phyloP scores from a whole-genome alignment of 2,113 vertebrate species.

The Rhinolophus ferrumequinum region DNA sequence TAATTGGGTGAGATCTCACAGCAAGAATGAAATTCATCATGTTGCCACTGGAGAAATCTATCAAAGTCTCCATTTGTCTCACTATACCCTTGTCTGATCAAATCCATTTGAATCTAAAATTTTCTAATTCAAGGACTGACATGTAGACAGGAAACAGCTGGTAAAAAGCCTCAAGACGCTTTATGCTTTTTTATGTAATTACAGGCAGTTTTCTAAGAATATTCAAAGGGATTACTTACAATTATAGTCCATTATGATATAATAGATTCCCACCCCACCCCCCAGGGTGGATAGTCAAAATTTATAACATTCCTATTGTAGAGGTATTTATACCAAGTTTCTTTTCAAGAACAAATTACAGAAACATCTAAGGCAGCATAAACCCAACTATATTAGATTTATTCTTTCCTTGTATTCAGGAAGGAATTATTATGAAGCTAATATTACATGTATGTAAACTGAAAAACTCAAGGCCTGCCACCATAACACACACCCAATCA shows the following conservation, averaged over 20 bases:
- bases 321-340: slow-evolving; percentile 20
- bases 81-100: slow-evolving; percentile 48
- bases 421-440: slow-evolving; percentile 15
- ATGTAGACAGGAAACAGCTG: slow-evolving; percentile 77
- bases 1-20: slow-evolving; percentile 50
- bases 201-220: slow-evolving; percentile 59
- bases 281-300: slow-evolving; percentile 12
- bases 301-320: slow-evolving; percentile 30
- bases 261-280: neutral
- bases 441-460: neutral
- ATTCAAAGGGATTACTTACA: slow-evolving; percentile 74
- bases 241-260: slow-evolving; percentile 49
- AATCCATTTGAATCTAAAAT: slow-evolving; percentile 75
- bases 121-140: slow-evolving; percentile 69
- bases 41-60: slow-evolving; percentile 57
- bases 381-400: neutral
- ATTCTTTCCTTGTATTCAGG: neutral
- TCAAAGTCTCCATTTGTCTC: slow-evolving; percentile 70
- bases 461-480: neutral
- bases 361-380: neutral
- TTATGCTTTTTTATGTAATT: slow-evolving; percentile 71
- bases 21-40: slow-evolving; percentile 45
- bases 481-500: neutral
- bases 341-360: neutral
- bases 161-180: slow-evolving; percentile 59